phyloP scores from a whole-genome alignment of 2,113 vertebrate genomes.

The Paratilapia polleni region DNA sequence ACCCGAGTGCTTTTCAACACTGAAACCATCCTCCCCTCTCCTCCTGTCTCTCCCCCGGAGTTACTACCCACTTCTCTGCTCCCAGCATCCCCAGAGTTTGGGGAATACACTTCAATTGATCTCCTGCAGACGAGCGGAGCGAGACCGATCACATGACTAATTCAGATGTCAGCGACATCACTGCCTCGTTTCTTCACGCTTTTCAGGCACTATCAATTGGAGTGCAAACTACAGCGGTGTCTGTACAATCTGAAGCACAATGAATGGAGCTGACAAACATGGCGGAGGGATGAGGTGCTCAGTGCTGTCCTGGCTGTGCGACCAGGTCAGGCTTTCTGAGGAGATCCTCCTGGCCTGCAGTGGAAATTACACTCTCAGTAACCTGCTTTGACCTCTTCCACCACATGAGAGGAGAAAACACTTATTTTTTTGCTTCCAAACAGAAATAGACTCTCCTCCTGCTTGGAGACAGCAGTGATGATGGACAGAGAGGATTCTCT shows the following conservation, averaged over 20 bases:
- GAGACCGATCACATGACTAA: constrained; percentile 55
- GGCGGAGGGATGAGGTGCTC: not conserved
- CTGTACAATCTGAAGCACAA: constrained; percentile 4
- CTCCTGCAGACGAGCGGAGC: constrained; percentile 36
- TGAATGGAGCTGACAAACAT: not conserved
- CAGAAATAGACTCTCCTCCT: constrained; percentile 53
- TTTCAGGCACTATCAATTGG: constrained; percentile 6
- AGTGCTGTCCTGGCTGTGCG: not conserved
- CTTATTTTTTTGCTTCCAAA: constrained; percentile 13
- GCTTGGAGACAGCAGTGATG: constrained; percentile 21
- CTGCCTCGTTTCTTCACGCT: constrained; percentile 8
- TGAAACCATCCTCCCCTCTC: constrained; percentile 39
- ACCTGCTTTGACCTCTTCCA: constrained; percentile 13
- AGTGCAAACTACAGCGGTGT: not conserved
- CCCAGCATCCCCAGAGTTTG: constrained; percentile 53
- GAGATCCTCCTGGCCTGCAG: constrained; percentile 2
- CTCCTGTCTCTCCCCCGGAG: constrained; percentile 17
- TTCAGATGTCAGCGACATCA: constrained; percentile 48
- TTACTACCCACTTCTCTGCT: constrained; percentile 43
- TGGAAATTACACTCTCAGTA: constrained; percentile 17
- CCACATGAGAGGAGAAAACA: constrained; percentile 33
- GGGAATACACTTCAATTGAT: constrained; percentile 59
- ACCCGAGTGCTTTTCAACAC: constrained; percentile 71
- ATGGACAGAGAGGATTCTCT: constrained; percentile 17
- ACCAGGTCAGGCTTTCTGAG: not conserved